phyloP scores from a whole-genome alignment of 2,888 invertebrate genomes.

The Drosophila paucipuncta region DNA sequence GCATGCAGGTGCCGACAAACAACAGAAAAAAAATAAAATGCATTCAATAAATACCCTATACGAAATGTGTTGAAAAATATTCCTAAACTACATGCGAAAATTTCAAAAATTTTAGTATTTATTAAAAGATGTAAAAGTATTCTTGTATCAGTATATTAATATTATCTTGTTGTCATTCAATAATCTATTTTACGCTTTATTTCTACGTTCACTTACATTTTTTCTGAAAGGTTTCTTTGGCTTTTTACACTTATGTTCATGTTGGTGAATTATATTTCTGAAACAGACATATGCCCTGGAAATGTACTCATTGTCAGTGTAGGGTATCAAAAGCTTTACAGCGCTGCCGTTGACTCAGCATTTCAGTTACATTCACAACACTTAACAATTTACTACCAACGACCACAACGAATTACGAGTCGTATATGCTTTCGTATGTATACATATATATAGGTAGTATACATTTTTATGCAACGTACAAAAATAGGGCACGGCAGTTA shows the following conservation, averaged over 20 bases:
- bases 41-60: slow-evolving; percentile 2
- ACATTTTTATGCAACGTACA: slow-evolving; percentile 65
- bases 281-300: not conserved
- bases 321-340: slow-evolving; percentile 37
- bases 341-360: slow-evolving; percentile 53
- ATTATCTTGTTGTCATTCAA: not conserved
- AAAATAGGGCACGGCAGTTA: slow-evolving; percentile 26
- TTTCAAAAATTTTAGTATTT: accelerated
- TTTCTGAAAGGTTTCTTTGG: not conserved
- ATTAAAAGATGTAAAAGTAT: not conserved
- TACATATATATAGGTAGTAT: slow-evolving; percentile 22
- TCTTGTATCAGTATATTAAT: not conserved
- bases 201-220: not conserved
- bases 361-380: slow-evolving; percentile 74
- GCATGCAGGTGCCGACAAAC: slow-evolving; percentile 26
- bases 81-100: not conserved
- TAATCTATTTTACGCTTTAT: not conserved
- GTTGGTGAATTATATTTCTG: not conserved
- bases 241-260: not conserved
- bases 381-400: slow-evolving; percentile 73
- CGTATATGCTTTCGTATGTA: slow-evolving; percentile 2
- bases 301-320: not conserved
- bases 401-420: slow-evolving; percentile 42
- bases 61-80: not conserved
- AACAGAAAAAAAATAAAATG: not conserved